These are phyloP conservation scores for Nomada fabriciana DNA, from an alignment of 2,888 invertebrate species.

Conservation along the genomic window DNA sequence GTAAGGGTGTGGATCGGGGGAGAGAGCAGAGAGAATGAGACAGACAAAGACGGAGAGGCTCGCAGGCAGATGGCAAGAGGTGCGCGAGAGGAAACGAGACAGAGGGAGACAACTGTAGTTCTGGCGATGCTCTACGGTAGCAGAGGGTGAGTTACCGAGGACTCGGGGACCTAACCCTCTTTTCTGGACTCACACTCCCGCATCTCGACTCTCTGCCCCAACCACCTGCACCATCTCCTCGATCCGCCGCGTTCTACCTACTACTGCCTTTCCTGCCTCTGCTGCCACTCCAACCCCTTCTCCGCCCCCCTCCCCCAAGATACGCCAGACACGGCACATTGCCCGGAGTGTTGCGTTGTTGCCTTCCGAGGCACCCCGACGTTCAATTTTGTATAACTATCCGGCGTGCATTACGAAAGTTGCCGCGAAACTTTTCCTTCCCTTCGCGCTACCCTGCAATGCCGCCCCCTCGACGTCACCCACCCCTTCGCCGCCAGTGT, in stretches of 20 bases:
- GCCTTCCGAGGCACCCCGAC: slow-evolving; percentile 72
- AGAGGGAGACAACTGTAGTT: slow-evolving; percentile 77
- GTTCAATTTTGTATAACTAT: slow-evolving; percentile 80
- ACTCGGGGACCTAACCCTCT: slow-evolving; percentile 82
- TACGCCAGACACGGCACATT: slow-evolving; percentile 75
- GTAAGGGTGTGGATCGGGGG: slow-evolving; percentile 65
- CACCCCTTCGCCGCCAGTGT: slow-evolving; percentile 12
- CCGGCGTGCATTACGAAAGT: slow-evolving; percentile 74
- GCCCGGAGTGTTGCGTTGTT: slow-evolving; percentile 75
- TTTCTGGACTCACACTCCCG: slow-evolving; percentile 82
- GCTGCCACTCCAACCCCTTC: slow-evolving; percentile 54
- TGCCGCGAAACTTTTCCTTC: slow-evolving; percentile 71
- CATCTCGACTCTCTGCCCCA: slow-evolving; percentile 71
- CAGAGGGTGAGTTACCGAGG: slow-evolving; percentile 80
- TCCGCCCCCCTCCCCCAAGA: slow-evolving; percentile 44
- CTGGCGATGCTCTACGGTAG: slow-evolving; percentile 76
- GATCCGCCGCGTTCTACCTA: slow-evolving; percentile 61
- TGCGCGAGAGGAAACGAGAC: slow-evolving; percentile 65
- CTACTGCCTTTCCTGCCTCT: slow-evolving; percentile 61
- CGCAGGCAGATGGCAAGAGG: slow-evolving; percentile 59
- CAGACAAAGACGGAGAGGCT: slow-evolving; percentile 30
- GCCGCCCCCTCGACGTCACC: slow-evolving; percentile 29
- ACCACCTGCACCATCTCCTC: slow-evolving; percentile 65
- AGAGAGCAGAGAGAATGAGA: slow-evolving; percentile 31
- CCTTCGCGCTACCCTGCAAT: slow-evolving; percentile 55